A percentile compares a stretch with the other conserved stretches of the same genome.
These are phyloP conservation scores for Belonocnema kinseyi DNA, from an alignment of 1,140 invertebrate genomes.

Conservation along the genomic window DNA sequence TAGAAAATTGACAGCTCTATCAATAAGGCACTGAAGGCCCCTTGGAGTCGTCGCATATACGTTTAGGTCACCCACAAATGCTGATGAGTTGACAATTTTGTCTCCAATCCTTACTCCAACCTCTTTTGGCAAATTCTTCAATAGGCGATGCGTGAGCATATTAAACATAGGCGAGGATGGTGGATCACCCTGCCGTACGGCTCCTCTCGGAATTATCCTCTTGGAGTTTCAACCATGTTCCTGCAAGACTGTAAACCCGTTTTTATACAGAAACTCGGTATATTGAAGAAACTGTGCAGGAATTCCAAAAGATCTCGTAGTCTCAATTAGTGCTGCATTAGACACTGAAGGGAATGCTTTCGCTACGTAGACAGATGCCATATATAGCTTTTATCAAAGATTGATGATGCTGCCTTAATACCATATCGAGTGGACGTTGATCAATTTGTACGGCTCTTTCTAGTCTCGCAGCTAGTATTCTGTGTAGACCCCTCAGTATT, in stretches of 20 bases:
- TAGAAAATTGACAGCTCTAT: no score
- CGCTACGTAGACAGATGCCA: constrained; percentile 40
- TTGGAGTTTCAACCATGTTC: neutral
- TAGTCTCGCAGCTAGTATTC: no score
- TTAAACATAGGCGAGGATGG: no score
- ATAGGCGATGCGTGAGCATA: constrained; percentile 39
- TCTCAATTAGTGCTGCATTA: constrained; percentile 48
- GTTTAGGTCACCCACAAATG: no score
- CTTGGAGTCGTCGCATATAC: no score
- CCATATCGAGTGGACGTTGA: no score
- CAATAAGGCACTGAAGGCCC: no score
- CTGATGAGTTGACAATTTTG: no score
- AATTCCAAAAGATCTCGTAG: constrained; percentile 34
- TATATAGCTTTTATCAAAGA: constrained; percentile 31
- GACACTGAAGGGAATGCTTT: constrained; percentile 69
- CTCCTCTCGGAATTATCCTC: neutral
- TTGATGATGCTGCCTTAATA: no score
- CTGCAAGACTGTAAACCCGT: no score
- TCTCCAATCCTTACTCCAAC: constrained; percentile 49
- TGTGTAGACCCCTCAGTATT: no score
- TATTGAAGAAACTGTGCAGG: constrained; percentile 29
- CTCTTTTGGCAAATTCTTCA: constrained; percentile 40
- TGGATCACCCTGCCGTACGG: constrained; percentile 44
- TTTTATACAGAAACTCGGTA: neutral
- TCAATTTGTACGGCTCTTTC: no score